Conservation (phyloP, 1,140 invertebrate species). For the Telenomus remus region DNA sequence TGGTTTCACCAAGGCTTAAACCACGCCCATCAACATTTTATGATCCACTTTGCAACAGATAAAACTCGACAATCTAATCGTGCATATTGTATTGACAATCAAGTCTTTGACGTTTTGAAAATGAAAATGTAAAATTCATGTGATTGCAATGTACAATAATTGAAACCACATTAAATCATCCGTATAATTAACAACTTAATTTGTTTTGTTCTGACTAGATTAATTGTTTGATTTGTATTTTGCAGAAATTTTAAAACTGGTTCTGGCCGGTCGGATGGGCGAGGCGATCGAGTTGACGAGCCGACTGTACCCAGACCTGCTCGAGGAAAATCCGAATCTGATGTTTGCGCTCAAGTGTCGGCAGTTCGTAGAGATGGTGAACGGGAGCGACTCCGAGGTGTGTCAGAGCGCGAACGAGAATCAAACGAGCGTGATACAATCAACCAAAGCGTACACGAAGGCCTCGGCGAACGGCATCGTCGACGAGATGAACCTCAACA, state of each 20-base stretch:
- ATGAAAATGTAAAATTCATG: too few relatives aligned
- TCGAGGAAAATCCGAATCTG: conserved; percentile 92
- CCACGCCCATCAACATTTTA: conserved; percentile 41
- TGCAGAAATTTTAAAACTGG: conserved; percentile 94
- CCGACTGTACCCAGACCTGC: conserved; percentile 90
- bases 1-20: conserved; percentile 37
- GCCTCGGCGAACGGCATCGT: conserved; percentile 72
- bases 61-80: conserved; percentile 17
- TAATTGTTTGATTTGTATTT: conserved; percentile 41
- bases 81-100: neutral
- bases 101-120: too few relatives aligned
- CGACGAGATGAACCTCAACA: conserved; percentile 73
- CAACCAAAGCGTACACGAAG: conserved; percentile 80
- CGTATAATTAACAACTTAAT: too few relatives aligned
- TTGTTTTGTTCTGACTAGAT: too few relatives aligned
- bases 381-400: conserved; percentile 86
- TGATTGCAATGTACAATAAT: too few relatives aligned
- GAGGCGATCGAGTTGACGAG: conserved; percentile 95
- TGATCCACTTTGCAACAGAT: conserved; percentile 30
- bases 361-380: conserved; percentile 97
- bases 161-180: too few relatives aligned
- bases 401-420: conserved; percentile 74
- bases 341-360: conserved; percentile 96
- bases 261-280: conserved; percentile 92
- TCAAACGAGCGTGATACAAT: conserved; percentile 85